These are phyloP conservation scores for Deroplatys truncata DNA, from an alignment of 2,888 invertebrate genomes.

Conservation along the genomic window DNA sequence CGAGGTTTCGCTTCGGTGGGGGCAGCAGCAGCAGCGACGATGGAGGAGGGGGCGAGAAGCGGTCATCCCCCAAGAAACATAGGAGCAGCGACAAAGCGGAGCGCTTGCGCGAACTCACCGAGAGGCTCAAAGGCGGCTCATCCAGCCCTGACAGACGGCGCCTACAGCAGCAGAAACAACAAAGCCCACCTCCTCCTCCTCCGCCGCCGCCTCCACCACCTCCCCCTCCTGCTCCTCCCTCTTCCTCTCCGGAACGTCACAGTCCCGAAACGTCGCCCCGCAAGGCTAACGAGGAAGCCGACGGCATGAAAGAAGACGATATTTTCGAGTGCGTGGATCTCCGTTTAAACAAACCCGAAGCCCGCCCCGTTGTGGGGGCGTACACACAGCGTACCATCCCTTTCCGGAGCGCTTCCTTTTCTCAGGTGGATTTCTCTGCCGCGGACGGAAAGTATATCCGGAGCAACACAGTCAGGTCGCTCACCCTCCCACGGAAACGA, in stretches of 20 bases:
- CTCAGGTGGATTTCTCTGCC: slow-evolving; percentile 73
- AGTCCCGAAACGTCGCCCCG: background rate
- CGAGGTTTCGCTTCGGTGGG: slow-evolving; percentile 70
- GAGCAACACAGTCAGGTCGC: slow-evolving; percentile 28
- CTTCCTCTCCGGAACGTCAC: background rate
- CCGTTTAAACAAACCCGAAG: slow-evolving; percentile 55
- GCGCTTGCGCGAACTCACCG: slow-evolving; percentile 69
- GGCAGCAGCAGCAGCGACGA: background rate
- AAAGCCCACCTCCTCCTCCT: slow-evolving; percentile 42
- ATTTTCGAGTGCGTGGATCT: slow-evolving; percentile 47
- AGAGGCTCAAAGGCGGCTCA: slow-evolving; percentile 60
- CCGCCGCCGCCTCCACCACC: slow-evolving; percentile 30
- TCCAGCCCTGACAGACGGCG: slow-evolving; percentile 6
- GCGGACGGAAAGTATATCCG: slow-evolving; percentile 56
- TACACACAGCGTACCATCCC: slow-evolving; percentile 65
- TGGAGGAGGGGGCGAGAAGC: slow-evolving; percentile 27
- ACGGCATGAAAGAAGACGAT: slow-evolving; percentile 27
- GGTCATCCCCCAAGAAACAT: slow-evolving; percentile 43
- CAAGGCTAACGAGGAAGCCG: background rate
- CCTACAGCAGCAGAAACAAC: slow-evolving; percentile 38
- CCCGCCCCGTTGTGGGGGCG: slow-evolving; percentile 57
- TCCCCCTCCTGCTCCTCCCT: background rate
- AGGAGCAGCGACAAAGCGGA: slow-evolving; percentile 62
- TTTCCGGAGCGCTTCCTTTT: slow-evolving; percentile 80
- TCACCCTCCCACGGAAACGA: slow-evolving; percentile 35